These are phyloP conservation scores for Tetragonisca angustula DNA, from an alignment of 2,888 invertebrate genomes.

Conservation along the genomic window DNA sequence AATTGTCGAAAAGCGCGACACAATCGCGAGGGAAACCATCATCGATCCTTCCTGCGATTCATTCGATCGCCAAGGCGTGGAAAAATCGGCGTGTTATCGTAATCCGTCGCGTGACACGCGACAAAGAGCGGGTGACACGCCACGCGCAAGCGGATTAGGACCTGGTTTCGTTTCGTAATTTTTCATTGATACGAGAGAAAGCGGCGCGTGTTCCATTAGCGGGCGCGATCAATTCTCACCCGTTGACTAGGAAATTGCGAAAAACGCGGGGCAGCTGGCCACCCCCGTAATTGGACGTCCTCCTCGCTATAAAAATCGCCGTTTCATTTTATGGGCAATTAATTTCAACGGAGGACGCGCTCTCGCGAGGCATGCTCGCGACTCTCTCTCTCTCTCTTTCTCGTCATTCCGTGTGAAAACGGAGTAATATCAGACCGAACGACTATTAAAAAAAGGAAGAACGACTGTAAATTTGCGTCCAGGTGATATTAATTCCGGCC, in stretches of 20 bases:
- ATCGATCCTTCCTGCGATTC: neutral
- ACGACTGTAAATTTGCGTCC: conserved; percentile 43
- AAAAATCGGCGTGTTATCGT: neutral
- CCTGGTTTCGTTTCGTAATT: conserved; percentile 38
- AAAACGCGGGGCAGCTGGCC: conserved; percentile 62
- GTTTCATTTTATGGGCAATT: conserved; percentile 82
- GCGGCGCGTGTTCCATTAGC: conserved; percentile 63
- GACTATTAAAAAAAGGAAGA: conserved; percentile 42
- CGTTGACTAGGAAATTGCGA: conserved; percentile 70
- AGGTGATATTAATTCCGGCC: conserved; percentile 22
- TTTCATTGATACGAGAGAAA: conserved; percentile 52
- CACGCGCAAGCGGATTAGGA: conserved; percentile 20
- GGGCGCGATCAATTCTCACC: conserved; percentile 68
- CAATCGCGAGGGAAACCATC: neutral
- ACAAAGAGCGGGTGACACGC: conserved; percentile 7
- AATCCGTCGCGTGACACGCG: conserved; percentile 2
- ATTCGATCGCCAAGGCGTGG: neutral
- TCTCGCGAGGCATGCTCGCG: conserved; percentile 37
- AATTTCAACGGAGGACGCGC: conserved; percentile 70
- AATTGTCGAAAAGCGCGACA: too few relatives aligned
- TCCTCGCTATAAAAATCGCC: conserved; percentile 80
- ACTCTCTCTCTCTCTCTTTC: neutral
- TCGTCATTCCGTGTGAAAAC: conserved; percentile 48
- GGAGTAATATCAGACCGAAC: conserved; percentile 54
- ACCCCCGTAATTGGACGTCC: conserved; percentile 78